phyloP scores from a whole-genome alignment of 2,888 invertebrate genomes.

The Hecatera dysodea region DNA sequence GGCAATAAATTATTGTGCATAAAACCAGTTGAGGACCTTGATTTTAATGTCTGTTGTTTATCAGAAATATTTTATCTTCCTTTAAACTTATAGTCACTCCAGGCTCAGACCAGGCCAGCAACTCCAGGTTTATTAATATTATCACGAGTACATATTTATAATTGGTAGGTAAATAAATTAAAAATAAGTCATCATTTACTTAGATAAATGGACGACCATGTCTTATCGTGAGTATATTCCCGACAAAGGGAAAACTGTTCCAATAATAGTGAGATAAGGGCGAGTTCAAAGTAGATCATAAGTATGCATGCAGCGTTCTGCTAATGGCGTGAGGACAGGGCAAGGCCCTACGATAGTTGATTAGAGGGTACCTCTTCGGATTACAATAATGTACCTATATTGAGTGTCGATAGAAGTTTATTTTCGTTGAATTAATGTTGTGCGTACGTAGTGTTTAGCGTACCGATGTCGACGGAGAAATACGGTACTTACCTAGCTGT shows the following conservation, averaged over 20 bases:
- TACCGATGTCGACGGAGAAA: too few relatives aligned
- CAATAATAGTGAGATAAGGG: constrained; percentile 70
- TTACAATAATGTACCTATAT: constrained; percentile 19
- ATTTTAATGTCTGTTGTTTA: constrained; percentile 18
- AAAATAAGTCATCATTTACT: constrained; percentile 29
- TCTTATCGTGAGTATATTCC: constrained; percentile 60
- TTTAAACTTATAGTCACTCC: neutral
- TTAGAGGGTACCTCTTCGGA: constrained; percentile 31
- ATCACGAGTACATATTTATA: constrained; percentile 18
- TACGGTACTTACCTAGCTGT: too few relatives aligned
- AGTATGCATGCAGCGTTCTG: constrained; percentile 73
- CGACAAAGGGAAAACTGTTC: constrained; percentile 71
- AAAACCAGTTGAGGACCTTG: constrained; percentile 12
- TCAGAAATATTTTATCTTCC: constrained; percentile 29
- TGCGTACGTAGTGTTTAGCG: too few relatives aligned
- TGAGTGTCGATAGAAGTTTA: constrained; percentile 9
- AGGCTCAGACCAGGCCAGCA: constrained; percentile 15
- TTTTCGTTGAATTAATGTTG: neutral
- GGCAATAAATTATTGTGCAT: neutral
- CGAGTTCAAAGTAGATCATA: constrained; percentile 71
- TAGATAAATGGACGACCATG: constrained; percentile 38
- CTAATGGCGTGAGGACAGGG: constrained; percentile 72
- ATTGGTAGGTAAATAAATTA: constrained; percentile 10
- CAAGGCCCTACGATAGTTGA: constrained; percentile 39
- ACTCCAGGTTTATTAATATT: constrained; percentile 20